Evolutionary conservation across 2,113 vertebrate species (phyloP).

Genomic region (Chunga burmeisteri): DNA sequence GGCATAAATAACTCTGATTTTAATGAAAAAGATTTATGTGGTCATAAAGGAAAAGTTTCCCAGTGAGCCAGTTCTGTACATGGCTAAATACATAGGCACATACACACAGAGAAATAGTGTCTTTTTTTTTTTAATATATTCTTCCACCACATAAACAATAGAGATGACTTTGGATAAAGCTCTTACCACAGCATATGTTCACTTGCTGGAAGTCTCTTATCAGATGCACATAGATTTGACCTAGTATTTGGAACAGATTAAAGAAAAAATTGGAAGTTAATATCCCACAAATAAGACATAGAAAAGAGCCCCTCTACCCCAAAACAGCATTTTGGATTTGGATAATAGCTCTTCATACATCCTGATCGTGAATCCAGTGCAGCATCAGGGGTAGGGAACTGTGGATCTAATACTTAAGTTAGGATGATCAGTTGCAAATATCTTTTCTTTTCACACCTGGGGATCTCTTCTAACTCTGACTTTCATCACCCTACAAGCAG

Average conservation of each 20-base stretch:
- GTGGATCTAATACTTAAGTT: neutral
- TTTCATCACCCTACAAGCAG: neutral
- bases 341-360: neutral
- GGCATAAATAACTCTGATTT: conserved; percentile 59
- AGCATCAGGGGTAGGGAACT: neutral
- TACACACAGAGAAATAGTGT: neutral
- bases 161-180: neutral
- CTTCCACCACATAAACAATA: neutral
- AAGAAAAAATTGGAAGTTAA: neutral
- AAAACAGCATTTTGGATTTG: neutral
- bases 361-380: neutral
- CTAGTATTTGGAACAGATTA: neutral
- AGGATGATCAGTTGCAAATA: neutral
- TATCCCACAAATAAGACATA: neutral
- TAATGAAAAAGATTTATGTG: conserved; percentile 64
- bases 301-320: neutral
- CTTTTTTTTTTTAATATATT: neutral
- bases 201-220: neutral
- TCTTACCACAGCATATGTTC: neutral
- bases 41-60: conserved; percentile 46
- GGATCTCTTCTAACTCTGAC: neutral
- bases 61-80: neutral
- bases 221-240: neutral
- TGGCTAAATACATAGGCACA: neutral
- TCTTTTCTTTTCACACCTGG: neutral